Base-by-base conservation (phyloP, 2,888 invertebrate genomes). In the Volucella inflata region DNA sequence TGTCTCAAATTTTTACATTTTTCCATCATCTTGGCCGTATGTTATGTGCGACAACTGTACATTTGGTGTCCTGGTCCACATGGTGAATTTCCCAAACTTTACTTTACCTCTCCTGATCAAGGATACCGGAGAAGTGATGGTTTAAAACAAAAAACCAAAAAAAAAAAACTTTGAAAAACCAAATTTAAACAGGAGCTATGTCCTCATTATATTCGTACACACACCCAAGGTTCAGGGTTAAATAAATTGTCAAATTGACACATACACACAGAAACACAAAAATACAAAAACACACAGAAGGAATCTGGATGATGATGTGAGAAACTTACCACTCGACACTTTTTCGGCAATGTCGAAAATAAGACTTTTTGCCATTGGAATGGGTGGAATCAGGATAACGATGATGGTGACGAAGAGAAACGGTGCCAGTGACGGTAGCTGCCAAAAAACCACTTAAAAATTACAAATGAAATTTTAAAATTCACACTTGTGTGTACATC, bases 81-180 rank as follows among this genome's bases (percentile, higher is more conserved):
- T 92, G 92, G 85, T 91, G 89, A 89, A 90, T 90, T 92, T 92
- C 92, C 92, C 92, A 92, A 92, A 92, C 92, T 91, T 90, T 91
- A 92, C 92, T 92, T 30, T 92, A 91, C 89, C 84, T 84, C 80
- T 65, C 53, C 70, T 36, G 75, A 84, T 79, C 79, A 79, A 79
- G 64, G 72, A 72, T 72, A 78, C 72, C 53, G 36, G 55, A 72
- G 50, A 6, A 59, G 59, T 46, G 46, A n/a, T 40, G 38, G n/a
- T 42, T 44, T 21, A 40, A 36, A 40, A 48, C 36, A 51, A 51
- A 60, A 48, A 50, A 42, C 53, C 46, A 48, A 48, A 44, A 51
- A 51, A 60, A 48, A 50, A 42, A 60, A 53, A 48, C 4, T 30
- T 3, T 4, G 1, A 53, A 46, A 60, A 57, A 50, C 40, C 67